Evolutionary conservation across 2,888 invertebrate genomes (phyloP), one percentile per base, ranked within the genome.

Genomic region (Monoplex corrugatus): DNA sequence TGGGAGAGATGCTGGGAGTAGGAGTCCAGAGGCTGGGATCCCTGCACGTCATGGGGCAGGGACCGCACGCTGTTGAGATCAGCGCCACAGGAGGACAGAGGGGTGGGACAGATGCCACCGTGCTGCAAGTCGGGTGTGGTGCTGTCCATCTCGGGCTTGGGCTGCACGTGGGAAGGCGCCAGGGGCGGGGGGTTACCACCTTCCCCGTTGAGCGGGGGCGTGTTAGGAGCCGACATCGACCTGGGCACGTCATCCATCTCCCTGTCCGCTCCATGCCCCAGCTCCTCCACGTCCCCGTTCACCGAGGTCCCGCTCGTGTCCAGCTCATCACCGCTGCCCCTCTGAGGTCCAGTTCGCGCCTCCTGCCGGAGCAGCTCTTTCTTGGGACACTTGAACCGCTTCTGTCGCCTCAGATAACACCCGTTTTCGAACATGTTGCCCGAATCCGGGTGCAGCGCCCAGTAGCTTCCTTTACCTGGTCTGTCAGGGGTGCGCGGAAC

Each of bases 361-460:
- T 89, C 80, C 72, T 89, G 98, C 44, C 98, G 96, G 16, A 98
- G 97, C 88, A 98, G 97, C 96, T 99, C 99, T 85, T 98, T 98
- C 97, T 99, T 99, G 95, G 98, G 98, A 95, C 99, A 98, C 96
- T 99, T 99, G 96, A 99, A 99, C 68, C 99, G 97, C 96, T 99
- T 99, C 96, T 99, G 99, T 0, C 99, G 97, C 57, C 99, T 97
- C 93, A 99, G 96, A 95, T 98, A 99, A 96, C 99, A 99, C 1
- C 99, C 99, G 96, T 99, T 99, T 96, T 99, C 99, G 96, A 99
- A 99, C 99, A 99, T 99, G 96, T 99, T 99, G 0, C 99, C 99
- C 91, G 99, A 99, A 94, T 99, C 99, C 0, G 99, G 99, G 95
- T 99, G 99, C 90, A 99, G 97, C 43, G 99, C 98, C 99, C 99